These are phyloP conservation scores for Pseudopodoces humilis DNA, from an alignment of 2,113 vertebrate species.

Conservation along the genomic window DNA sequence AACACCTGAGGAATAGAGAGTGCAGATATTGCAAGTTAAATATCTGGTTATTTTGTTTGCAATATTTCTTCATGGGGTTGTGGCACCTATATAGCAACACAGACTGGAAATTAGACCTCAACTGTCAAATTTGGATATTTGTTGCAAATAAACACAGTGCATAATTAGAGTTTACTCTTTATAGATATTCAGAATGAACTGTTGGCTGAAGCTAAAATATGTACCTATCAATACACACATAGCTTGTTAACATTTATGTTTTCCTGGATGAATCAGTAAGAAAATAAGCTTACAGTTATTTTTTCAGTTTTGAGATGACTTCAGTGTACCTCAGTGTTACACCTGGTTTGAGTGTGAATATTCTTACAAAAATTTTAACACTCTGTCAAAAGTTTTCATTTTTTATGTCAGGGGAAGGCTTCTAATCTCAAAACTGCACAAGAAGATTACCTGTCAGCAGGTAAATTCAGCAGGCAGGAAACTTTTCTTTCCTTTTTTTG, in stretches of 20 bases:
- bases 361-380: background rate
- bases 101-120: background rate
- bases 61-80: background rate
- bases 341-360: background rate
- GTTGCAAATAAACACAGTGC: background rate
- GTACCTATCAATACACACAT: rapidly evolving
- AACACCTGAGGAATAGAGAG: background rate
- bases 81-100: background rate
- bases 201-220: background rate
- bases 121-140: background rate
- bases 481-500: background rate
- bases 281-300: background rate
- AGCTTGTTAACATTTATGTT: background rate
- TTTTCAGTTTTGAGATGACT: background rate
- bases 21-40: background rate
- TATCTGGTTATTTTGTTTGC: background rate
- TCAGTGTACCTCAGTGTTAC: background rate
- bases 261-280: background rate
- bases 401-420: background rate
- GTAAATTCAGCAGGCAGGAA: background rate
- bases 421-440: background rate
- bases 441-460: background rate
- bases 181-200: background rate
- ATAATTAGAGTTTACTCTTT: background rate
- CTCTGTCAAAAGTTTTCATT: background rate